Evolutionary conservation across 1,140 invertebrate species (phyloP).

Genomic region (Ceratina australensis): DNA sequence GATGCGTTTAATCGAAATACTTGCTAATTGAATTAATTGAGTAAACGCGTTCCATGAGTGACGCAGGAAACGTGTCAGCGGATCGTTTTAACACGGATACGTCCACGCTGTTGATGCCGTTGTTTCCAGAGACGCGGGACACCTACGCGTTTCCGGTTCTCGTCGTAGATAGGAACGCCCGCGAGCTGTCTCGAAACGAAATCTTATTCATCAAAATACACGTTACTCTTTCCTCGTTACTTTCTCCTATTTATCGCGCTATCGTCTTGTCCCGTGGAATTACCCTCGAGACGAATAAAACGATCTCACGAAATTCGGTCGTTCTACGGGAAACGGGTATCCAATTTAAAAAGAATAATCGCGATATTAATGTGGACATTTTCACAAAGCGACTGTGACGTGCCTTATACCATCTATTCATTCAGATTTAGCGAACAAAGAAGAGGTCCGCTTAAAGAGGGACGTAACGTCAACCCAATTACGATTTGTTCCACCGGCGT

Average conservation of each 20-base stretch:
- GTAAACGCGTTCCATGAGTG: constrained; percentile 31
- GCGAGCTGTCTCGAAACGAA: neutral
- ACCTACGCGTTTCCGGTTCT: constrained; percentile 63
- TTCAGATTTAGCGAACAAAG: no score
- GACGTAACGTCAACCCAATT: no score
- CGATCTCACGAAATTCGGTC: no score
- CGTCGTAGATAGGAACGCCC: neutral
- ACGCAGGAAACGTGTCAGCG: constrained; percentile 36
- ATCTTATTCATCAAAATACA: neutral
- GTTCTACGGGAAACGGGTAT: no score
- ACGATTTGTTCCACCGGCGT: neutral
- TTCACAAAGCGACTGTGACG: no score
- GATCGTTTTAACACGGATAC: constrained; percentile 43
- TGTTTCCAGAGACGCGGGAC: constrained; percentile 49
- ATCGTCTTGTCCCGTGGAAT: no score
- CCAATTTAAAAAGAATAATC: no score
- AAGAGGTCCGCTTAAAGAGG: no score
- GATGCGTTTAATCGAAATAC: constrained; percentile 1
- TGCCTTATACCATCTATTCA: no score
- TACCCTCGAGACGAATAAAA: no score
- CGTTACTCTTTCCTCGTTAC: neutral
- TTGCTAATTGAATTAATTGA: constrained; percentile 21
- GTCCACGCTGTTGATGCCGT: constrained; percentile 42
- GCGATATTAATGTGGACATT: no score
- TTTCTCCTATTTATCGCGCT: no score